Base-by-base conservation (phyloP, 2,888 invertebrate species). In the Drosophila putrida region DNA sequence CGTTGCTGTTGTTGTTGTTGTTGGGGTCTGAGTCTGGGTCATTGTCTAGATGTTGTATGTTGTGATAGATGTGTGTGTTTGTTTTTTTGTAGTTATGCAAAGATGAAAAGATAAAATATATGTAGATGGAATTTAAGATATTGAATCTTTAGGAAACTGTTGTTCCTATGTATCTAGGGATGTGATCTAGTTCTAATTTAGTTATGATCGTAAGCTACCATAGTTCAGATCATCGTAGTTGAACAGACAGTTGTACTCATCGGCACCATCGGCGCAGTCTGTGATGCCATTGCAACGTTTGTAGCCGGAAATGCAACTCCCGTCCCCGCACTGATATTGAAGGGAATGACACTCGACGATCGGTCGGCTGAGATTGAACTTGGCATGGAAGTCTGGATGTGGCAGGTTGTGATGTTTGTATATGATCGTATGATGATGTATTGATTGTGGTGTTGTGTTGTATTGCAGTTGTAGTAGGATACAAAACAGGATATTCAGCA, bases 281-380 rank as follows among this genome's bases (percentile, higher is more conserved):
- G 74, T 70, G 43, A 90, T 88, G 58, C 92, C 92, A 88, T 96
- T 94, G 91, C 96, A 96, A 63, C 93, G 93, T 84, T 94, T 94
- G 64, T 92, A 91, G 76, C 93, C 93, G 80, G 93, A 93, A 72
- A 96, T 94, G 93, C 96, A 96, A 70, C 93, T 91, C n/a, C 94
- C 94, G 88, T 95, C 94, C 62, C 92, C 93, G 91, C 96, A 96
- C 67, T 93, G 93, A 91, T 94, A 95, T 88, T 95, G 94, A 78
- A 93, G 92, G 72, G 90, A 76, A 54, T 89, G 79, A 81, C 93
- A 92, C 63, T 92, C 91, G 75, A 80, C 79, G 69, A 78, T 75
- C 62, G 87, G 78, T 28, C 90, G 90, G 72, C 86, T 91, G 75
- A 79, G 87, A 89, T 91, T 91, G 75, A 87, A 91, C 72, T 90